Evolutionary conservation across 1,140 invertebrate species (phyloP), one percentile per base, ranked within the genome.

Genomic region (Lamellibrachia luymesi): DNA sequence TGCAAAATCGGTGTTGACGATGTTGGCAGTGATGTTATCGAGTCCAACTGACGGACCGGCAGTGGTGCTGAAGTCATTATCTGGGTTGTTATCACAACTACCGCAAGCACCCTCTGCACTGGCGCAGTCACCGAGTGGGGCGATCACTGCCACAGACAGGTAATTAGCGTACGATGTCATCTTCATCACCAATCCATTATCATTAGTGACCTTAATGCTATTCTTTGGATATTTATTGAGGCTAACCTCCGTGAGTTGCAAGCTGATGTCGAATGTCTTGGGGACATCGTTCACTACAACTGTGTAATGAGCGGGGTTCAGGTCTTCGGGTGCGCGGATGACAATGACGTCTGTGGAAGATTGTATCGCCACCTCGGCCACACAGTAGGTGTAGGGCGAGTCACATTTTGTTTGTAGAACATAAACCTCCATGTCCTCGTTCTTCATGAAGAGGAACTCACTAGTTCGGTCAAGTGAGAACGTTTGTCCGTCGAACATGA

Each of bases 401-500:
- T 80, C 90, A n/a, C 90, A 91, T 27, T 49, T 50, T n/a, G 50
- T 91, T n/a, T 91, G 49, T 4, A 49, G 38, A n/a, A 91, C 50
- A 51, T 27, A 91, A 4, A 91, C 90, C 50, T 49, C 50, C 17
- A 50, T 50, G 90, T 91, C 90, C 2, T 10, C 10, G 4, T 10
- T 91, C 22, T n/a, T 49, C 6, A 50, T 13, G 25, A 91, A 27
- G 1, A 93, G 38, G 90, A 94, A 94, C 91, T 94, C 94, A 51
- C 94, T 94, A 17, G 93, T 80, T 22, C 51, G 94, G 51, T 93
- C 92, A 25, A 95, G 89, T 52, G 64, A 56, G 80, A 92, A 94
- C 2, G 93, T 92, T 90, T 95, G 51, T 22, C 94, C 94, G 92
- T 95, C 94, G 94, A 95, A 94, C 93, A 94, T 94, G 90, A 94